These are phyloP conservation scores for Tapera naevia DNA, from an alignment of 2,797 vertebrate genomes.

Conservation along the genomic window DNA sequence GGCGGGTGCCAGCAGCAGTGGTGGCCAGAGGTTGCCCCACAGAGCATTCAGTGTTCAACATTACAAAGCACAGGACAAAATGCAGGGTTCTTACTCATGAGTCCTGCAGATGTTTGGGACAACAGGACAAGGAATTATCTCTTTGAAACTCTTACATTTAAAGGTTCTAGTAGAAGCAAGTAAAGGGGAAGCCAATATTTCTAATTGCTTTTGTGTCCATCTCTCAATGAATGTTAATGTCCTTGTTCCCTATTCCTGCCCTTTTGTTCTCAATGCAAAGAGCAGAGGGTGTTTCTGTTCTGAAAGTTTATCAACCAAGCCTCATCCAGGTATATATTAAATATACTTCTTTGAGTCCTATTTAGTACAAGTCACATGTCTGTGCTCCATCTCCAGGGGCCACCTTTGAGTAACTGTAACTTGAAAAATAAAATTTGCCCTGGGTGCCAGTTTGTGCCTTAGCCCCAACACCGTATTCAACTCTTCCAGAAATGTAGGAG, in stretches of 20 bases:
- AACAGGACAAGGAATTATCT: neutral
- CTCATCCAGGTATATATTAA: neutral
- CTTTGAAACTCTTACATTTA: neutral
- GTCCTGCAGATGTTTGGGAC: neutral
- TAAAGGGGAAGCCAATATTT: neutral
- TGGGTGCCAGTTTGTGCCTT: neutral
- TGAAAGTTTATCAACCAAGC: neutral
- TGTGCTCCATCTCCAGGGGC: neutral
- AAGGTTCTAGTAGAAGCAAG: neutral
- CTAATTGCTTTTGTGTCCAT: neutral
- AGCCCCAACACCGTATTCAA: neutral
- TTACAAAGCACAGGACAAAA: neutral
- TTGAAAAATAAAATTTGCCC: neutral
- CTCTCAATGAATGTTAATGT: neutral
- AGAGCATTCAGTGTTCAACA: neutral
- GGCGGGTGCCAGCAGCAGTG: neutral
- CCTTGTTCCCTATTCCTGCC: neutral
- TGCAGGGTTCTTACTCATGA: neutral
- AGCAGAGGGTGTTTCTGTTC: neutral
- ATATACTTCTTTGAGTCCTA: neutral
- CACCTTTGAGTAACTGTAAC: neutral
- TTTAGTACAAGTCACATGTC: neutral
- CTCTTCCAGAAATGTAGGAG: neutral
- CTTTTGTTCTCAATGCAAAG: neutral
- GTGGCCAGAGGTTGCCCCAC: neutral